Evolutionary conservation across 2,888 invertebrate genomes (phyloP), one percentile per base, ranked within the genome.

Genomic region (Adelphocoris suturalis): DNA sequence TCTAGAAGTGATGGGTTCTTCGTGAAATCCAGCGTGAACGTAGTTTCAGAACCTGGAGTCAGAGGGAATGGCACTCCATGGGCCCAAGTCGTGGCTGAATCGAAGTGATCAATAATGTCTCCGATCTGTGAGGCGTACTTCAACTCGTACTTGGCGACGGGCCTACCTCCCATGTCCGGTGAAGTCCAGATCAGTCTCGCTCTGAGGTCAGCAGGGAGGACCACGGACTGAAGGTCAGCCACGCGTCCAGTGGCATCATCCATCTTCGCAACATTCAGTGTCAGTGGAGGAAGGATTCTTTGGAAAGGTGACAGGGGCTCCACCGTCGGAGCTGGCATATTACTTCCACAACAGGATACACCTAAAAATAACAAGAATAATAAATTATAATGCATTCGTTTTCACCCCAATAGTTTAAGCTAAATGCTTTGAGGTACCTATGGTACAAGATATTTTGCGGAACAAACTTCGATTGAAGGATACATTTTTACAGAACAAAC

Each of bases 181-280:
- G 95, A 94, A 0, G 95, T 95, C 95, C 95, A 95, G 0, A 93
- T 93, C 12, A 96, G 93, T 16, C 94, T 93, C 0, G 94, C 93
- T 90, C 94, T 94, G 57, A 94, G 94, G 92, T 94, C 94, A 47
- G 94, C 93, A 0, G 93, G 92, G 19, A 94, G 92, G 0, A 94
- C 93, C 28, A 94, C 93, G 0, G 94, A 94, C 81, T 93, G 93
- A 16, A 96, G 93, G 93, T 96, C 95, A 0, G 95, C 94, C 57
- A 95, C 94, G 37, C 94, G 93, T 2, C 94, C 94, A n/a, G 90
- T 82, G 7, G 90, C 90, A 37, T 86, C 86, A 57, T 91, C 91
- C 61, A 93, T 92, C 80, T 92, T 93, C 0, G 93, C 92, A 3
- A 92, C 90, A 87, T 94, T 93, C 16, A 94, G 92, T 0, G 94